phyloP scores from a whole-genome alignment of 2,888 invertebrate species.

The Yponomeuta evonymella region DNA sequence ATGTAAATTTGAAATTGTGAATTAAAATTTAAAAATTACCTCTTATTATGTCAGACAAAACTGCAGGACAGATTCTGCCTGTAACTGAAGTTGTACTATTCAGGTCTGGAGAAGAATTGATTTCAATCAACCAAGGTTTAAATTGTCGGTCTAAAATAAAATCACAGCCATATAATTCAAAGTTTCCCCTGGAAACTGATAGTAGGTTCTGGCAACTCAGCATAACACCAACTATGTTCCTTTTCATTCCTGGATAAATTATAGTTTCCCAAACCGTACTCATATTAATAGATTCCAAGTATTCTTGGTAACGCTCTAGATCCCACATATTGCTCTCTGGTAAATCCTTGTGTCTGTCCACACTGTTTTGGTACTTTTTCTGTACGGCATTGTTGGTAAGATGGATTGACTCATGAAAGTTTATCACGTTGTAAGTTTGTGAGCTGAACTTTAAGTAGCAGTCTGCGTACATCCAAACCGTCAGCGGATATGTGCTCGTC shows the following conservation, averaged over 20 bases:
- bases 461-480: constrained; percentile 91
- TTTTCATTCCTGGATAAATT: constrained; percentile 90
- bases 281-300: constrained; percentile 73
- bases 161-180: constrained; percentile 95
- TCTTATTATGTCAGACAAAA: constrained; percentile 90
- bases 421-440: constrained; percentile 84
- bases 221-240: constrained; percentile 87
- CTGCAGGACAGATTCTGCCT: constrained; percentile 86
- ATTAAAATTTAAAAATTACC: constrained; percentile 62
- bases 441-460: constrained; percentile 92
- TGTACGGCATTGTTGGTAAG: constrained; percentile 93
- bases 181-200: constrained; percentile 82
- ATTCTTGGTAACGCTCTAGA: constrained; percentile 81
- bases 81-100: constrained; percentile 89
- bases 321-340: constrained; percentile 92
- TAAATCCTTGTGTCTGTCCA: constrained; percentile 75
- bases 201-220: constrained; percentile 86
- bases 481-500: constrained; percentile 84
- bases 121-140: constrained; percentile 93
- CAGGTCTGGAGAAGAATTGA: constrained; percentile 93
- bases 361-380: constrained; percentile 79
- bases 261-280: constrained; percentile 81
- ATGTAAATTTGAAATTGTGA: too few relatives aligned
- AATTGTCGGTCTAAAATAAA: constrained; percentile 92
- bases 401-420: constrained; percentile 90